A percentile compares a stretch with the other conserved stretches of the same genome.
Conservation (phyloP, 2,113 vertebrate species). For the Pygoscelis antarcticus region DNA sequence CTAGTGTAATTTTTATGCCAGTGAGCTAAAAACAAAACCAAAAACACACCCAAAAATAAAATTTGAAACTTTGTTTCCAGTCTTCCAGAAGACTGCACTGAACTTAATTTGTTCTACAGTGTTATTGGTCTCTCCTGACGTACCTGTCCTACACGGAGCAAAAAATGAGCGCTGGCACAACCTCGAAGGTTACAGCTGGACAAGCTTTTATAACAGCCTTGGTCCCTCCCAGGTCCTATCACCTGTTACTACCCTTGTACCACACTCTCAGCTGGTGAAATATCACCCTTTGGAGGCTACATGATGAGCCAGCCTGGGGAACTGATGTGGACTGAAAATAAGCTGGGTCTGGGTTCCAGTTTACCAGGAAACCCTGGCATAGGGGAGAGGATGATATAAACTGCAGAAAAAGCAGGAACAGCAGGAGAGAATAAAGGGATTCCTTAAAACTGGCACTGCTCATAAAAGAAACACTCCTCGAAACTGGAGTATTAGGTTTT, state of each 20-base stretch:
- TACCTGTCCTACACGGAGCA: too few relatives aligned
- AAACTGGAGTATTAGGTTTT: background rate
- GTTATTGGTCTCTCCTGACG: background rate
- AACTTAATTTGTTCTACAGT: background rate
- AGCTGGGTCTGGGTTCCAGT: background rate
- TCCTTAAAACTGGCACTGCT: background rate
- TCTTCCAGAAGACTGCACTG: background rate
- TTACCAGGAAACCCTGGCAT: background rate
- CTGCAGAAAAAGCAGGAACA: background rate
- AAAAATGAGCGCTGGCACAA: accelerated
- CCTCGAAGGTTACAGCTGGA: background rate
- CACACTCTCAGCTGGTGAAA: background rate
- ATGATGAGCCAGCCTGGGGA: background rate
- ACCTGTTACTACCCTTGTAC: background rate
- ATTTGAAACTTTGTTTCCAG: background rate
- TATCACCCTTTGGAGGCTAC: background rate
- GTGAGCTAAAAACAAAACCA: background rate
- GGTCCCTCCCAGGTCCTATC: accelerated
- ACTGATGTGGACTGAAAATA: background rate
- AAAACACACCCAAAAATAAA: too few relatives aligned
- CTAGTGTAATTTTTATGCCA: background rate
- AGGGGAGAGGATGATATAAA: background rate
- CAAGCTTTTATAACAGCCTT: too few relatives aligned
- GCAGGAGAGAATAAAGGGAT: background rate
- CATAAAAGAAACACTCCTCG: background rate